Evolutionary conservation across 1,140 invertebrate species (phyloP).

Genomic region (Trichonephila clavipes): DNA sequence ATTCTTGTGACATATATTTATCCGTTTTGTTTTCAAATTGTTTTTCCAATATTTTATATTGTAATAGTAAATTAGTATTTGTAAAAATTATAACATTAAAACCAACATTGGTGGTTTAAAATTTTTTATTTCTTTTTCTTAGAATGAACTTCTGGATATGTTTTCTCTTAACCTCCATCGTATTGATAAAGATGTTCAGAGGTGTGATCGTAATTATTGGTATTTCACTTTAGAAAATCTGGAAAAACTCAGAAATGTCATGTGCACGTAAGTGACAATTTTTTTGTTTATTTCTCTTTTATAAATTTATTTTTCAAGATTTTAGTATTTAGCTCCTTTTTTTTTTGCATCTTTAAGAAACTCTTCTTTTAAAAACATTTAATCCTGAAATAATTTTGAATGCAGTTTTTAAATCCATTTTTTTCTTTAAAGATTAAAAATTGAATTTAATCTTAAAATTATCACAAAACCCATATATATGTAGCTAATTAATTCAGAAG

Average conservation of each 20-base stretch:
- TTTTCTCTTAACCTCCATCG: conserved; percentile 95
- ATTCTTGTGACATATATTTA: too few relatives aligned
- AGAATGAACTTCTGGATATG: conserved; percentile 91
- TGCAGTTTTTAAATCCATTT: too few relatives aligned
- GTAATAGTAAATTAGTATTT: too few relatives aligned
- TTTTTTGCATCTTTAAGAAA: neutral
- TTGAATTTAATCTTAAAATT: neutral
- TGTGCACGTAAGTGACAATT: conserved; percentile 90
- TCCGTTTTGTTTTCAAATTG: too few relatives aligned
- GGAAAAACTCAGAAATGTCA: conserved; percentile 96
- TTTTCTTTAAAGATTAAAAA: too few relatives aligned
- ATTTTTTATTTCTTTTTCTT: conserved; percentile 74
- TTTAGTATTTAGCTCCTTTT: neutral
- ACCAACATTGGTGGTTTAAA: too few relatives aligned
- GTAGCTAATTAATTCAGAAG: neutral
- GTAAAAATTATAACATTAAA: too few relatives aligned
- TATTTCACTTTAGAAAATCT: conserved; percentile 93
- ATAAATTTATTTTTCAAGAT: neutral
- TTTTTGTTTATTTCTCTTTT: neutral
- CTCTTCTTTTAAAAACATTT: too few relatives aligned
- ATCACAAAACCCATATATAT: neutral
- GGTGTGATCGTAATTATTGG: conserved; percentile 95
- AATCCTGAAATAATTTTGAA: too few relatives aligned
- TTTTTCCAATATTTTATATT: too few relatives aligned
- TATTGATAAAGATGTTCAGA: conserved; percentile 97